These are phyloP conservation scores for Vulpes lagopus DNA, from an alignment of 2,113 vertebrate species.

Conservation along the genomic window DNA sequence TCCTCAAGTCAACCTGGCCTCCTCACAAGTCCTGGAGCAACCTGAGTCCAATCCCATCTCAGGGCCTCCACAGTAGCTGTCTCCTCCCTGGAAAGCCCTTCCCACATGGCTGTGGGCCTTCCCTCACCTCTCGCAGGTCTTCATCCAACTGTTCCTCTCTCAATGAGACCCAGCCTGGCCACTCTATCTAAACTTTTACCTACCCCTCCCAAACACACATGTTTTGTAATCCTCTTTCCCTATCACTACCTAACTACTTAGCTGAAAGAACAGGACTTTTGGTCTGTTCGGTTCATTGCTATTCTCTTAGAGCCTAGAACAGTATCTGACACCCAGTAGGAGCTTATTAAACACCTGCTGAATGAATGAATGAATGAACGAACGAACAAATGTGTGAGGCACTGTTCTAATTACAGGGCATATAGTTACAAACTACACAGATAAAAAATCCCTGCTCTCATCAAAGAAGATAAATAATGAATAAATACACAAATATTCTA, in stretches of 20 bases:
- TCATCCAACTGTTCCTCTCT: not conserved
- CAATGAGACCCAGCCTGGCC: not conserved
- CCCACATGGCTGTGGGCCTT: fast-evolving
- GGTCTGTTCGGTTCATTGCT: not conserved
- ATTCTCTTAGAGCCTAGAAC: not conserved
- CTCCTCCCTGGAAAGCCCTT: not conserved
- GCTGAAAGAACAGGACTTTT: not conserved
- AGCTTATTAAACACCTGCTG: not conserved
- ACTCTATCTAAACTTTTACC: not conserved
- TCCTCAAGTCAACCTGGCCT: not conserved
- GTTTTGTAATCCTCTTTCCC: not conserved
- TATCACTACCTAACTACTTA: not conserved
- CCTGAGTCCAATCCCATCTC: not conserved
- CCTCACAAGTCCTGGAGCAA: not conserved
- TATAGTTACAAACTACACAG: not conserved
- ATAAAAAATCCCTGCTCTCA: not conserved
- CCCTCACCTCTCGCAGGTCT: not conserved
- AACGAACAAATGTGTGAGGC: not conserved
- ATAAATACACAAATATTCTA: not conserved
- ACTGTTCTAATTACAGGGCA: not conserved
- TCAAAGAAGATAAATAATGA: not conserved
- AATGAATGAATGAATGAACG: not conserved
- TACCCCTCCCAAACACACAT: not conserved
- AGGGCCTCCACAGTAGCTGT: not conserved
- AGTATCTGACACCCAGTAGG: not conserved